These are phyloP conservation scores for Apis florea DNA, from an alignment of 1,140 invertebrate species.

Conservation along the genomic window DNA sequence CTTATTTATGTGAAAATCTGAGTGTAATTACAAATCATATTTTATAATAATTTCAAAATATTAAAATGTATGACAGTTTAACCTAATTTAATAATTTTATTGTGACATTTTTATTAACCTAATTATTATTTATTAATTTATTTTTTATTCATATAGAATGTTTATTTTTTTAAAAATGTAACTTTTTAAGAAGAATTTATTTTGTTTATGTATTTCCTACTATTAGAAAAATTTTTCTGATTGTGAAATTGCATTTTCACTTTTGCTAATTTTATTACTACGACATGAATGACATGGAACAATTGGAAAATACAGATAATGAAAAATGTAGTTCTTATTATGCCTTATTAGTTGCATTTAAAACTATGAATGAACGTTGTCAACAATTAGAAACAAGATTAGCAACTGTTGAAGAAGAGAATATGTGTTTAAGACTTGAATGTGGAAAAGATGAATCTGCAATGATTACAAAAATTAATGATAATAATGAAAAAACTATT, in stretches of 20 bases:
- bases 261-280: not conserved
- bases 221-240: not conserved
- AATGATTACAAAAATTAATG: slow-evolving; percentile 39
- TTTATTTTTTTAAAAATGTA: not conserved
- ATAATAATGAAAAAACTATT: slow-evolving; percentile 50
- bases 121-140: not conserved
- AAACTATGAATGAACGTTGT: slow-evolving; percentile 90
- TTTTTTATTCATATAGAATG: not conserved
- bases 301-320: slow-evolving; percentile 48
- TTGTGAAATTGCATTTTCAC: slow-evolving; percentile 14
- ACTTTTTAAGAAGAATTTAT: not conserved
- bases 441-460: slow-evolving; percentile 72
- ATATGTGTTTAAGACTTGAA: slow-evolving; percentile 83
- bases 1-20: not conserved
- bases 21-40: not conserved
- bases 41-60: not conserved
- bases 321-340: slow-evolving; percentile 77
- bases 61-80: not conserved
- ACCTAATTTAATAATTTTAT: slow-evolving; percentile 4
- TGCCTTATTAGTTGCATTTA: slow-evolving; percentile 87
- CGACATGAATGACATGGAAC: slow-evolving; percentile 41
- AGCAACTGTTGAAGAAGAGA: slow-evolving; percentile 86
- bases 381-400: slow-evolving; percentile 86
- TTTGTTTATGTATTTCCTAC: not conserved
- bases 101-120: not conserved